Percentiles rank a stretch among this genome's conserved stretches.
These are phyloP conservation scores for Chondrilla cf. caribensis DNA, from an alignment of 37 sponge, comb jelly and placozoan species.

Conservation along the genomic window DNA sequence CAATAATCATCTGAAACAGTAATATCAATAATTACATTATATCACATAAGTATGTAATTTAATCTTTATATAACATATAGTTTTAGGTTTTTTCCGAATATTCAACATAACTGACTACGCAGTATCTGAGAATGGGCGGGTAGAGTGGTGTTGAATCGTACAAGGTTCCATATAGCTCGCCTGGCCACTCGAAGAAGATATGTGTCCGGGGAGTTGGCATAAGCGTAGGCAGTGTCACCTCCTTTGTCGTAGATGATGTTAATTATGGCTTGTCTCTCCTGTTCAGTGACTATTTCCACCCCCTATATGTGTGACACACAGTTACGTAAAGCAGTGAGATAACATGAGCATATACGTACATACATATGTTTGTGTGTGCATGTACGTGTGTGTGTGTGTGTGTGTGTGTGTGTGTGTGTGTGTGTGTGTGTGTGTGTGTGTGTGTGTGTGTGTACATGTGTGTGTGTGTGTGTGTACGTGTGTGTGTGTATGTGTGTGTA, in stretches of 20 bases:
- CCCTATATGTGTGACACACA: not conserved
- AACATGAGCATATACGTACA: too few species aligned
- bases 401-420: conserved; percentile 5
- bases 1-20: too few species aligned
- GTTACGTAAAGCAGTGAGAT: not conserved
- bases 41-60: too few species aligned
- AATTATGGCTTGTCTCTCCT: not conserved
- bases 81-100: too few species aligned
- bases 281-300: not conserved
- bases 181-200: not conserved
- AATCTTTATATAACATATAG: too few species aligned
- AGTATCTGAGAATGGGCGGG: too few species aligned
- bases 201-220: not conserved
- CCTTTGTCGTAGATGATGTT: not conserved
- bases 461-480: conserved; percentile 1
- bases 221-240: not conserved
- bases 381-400: not conserved
- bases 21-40: too few species aligned
- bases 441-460: conserved; percentile 15
- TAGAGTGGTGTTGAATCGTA: not conserved
- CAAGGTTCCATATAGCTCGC: not conserved
- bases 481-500: conserved; percentile 4
- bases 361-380: not conserved
- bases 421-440: conserved; percentile 28
- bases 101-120: too few species aligned